Evolutionary conservation across 2,113 vertebrate species (phyloP).

Genomic region (Indri indri): DNA sequence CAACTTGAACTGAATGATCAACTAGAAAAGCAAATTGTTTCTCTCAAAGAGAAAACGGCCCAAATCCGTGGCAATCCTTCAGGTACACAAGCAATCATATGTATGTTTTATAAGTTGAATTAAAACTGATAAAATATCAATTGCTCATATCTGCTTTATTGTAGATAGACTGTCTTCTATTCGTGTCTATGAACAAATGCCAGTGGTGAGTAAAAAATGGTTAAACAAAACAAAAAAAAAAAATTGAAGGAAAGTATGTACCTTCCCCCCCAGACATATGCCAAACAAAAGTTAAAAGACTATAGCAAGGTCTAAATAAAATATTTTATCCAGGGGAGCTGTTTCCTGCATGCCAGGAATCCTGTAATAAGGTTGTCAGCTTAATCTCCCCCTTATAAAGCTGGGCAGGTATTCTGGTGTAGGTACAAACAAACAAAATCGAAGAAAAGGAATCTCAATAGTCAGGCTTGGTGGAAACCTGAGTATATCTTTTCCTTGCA

Average conservation of each 20-base stretch:
- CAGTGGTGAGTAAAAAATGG: slow-evolving; percentile 86
- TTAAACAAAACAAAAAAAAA: not conserved
- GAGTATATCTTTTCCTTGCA: not conserved
- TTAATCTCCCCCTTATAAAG: not conserved
- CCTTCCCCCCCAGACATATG: not conserved
- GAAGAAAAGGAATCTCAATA: not conserved
- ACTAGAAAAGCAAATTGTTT: slow-evolving; percentile 88
- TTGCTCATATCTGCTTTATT: slow-evolving; percentile 69
- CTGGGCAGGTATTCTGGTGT: not conserved
- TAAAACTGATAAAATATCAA: not conserved
- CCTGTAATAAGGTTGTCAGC: not conserved
- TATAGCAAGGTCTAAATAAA: not conserved
- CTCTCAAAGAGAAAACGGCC: slow-evolving; percentile 86
- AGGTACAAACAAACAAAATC: not conserved
- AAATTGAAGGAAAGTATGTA: not conserved
- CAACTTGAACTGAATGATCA: slow-evolving; percentile 91
- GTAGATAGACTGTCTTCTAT: slow-evolving; percentile 90
- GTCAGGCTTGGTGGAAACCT: not conserved
- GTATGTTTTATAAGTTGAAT: not conserved
- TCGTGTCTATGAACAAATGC: slow-evolving; percentile 89
- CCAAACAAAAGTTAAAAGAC: not conserved
- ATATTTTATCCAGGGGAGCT: not conserved
- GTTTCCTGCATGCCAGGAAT: not conserved
- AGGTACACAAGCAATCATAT: slow-evolving; percentile 81
- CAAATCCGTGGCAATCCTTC: slow-evolving; percentile 86